Conservation (phyloP, 2,797 vertebrate genomes). For the Nannoperca australis region DNA sequence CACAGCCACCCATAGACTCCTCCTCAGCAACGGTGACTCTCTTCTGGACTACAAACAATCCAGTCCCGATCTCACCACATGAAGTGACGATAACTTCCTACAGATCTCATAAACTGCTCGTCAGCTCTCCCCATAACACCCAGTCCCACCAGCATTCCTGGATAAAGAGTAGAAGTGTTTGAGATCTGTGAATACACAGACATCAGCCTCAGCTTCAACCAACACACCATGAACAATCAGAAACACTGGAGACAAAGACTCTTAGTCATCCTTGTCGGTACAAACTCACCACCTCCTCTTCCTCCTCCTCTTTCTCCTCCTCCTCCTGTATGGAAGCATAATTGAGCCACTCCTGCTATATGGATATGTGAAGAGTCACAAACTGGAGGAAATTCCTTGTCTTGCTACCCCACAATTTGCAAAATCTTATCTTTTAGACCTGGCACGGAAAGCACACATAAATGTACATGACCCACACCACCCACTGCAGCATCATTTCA, state of each 20-base stretch:
- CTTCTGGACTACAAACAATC: slow-evolving; percentile 13
- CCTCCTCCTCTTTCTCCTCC: slow-evolving; percentile 1
- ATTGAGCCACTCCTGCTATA: slow-evolving; percentile 48
- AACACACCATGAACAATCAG: slow-evolving; percentile 22
- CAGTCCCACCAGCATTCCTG: slow-evolving; percentile 16
- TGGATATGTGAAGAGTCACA: slow-evolving; percentile 37
- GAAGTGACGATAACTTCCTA: neutral
- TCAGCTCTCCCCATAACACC: slow-evolving; percentile 10
- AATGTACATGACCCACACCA: slow-evolving; percentile 33
- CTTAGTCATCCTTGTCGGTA: slow-evolving; percentile 28
- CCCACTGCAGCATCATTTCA: slow-evolving; percentile 34
- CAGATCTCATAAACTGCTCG: slow-evolving; percentile 9
- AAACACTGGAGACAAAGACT: slow-evolving; percentile 30
- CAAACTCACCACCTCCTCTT: neutral
- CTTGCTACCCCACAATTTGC: slow-evolving; percentile 33
- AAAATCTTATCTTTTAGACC: slow-evolving; percentile 18
- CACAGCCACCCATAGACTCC: slow-evolving; percentile 15
- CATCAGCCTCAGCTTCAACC: slow-evolving; percentile 24
- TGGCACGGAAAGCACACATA: slow-evolving; percentile 9
- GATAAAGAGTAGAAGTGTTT: slow-evolving; percentile 2
- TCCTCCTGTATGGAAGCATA: slow-evolving; percentile 25
- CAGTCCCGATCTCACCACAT: neutral
- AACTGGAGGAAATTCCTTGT: slow-evolving; percentile 36
- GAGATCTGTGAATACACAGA: slow-evolving; percentile 21
- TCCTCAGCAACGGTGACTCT: slow-evolving; percentile 14